Percentiles rank a stretch among this genome's conserved stretches.
These are phyloP conservation scores for Lithophane ornitopus DNA, from an alignment of 2,888 invertebrate species.

Conservation along the genomic window DNA sequence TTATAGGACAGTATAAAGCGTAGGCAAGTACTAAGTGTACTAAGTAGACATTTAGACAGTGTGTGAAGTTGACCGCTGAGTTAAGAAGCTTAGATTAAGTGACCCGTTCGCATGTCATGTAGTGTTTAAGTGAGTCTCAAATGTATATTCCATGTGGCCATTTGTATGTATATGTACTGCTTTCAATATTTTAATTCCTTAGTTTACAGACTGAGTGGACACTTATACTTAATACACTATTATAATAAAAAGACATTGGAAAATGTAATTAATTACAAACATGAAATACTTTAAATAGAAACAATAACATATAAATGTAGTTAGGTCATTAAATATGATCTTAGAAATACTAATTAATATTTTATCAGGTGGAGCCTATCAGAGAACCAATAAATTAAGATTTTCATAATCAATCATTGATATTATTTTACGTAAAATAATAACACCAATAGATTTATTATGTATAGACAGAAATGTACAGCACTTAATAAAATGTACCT, in stretches of 20 bases:
- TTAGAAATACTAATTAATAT: constrained; percentile 14
- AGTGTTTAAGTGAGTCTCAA: constrained; percentile 46
- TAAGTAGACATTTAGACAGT: constrained; percentile 13
- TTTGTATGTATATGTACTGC: constrained; percentile 41
- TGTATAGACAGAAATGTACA: background rate
- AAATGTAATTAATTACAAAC: constrained; percentile 4
- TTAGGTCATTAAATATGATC: background rate
- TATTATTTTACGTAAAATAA: constrained; percentile 1
- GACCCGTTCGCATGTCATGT: constrained; percentile 38
- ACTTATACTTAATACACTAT: constrained; percentile 34
- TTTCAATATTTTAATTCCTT: constrained; percentile 24
- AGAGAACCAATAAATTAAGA: constrained; percentile 6
- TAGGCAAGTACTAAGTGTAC: constrained; percentile 25
- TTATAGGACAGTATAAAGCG: constrained; percentile 62
- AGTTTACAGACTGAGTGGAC: constrained; percentile 49
- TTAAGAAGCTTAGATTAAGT: constrained; percentile 23
- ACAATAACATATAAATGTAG: constrained; percentile 10
- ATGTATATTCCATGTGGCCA: constrained; percentile 61
- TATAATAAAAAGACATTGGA: constrained; percentile 25
- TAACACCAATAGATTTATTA: constrained; percentile 9
- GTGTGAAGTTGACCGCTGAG: constrained; percentile 27
- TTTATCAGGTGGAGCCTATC: constrained; percentile 6
- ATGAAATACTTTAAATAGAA: background rate
- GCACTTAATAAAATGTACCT: constrained; percentile 11
- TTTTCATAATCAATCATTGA: background rate